These are phyloP conservation scores for Porites lutea DNA, from an alignment of 64 coral and sea anemone genomes.

Conservation along the genomic window DNA sequence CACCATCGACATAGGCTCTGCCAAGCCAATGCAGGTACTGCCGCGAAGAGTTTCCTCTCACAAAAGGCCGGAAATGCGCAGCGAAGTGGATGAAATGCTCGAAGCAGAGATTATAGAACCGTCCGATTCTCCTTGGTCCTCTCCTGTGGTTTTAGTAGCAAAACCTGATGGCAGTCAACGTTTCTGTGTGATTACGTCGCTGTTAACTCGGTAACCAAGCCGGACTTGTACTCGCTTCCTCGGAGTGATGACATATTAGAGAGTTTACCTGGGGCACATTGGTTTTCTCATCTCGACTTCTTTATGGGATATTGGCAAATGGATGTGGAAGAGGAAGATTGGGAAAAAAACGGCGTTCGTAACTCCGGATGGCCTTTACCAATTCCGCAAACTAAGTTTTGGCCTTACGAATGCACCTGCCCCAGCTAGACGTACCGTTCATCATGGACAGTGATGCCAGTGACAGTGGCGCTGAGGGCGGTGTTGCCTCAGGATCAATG, in stretches of 20 bases:
- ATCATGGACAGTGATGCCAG: constrained; percentile 76
- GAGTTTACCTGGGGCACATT: constrained; percentile 14
- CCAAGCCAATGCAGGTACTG: neutral
- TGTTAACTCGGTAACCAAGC: constrained; percentile 15
- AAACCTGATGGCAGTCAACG: constrained; percentile 23
- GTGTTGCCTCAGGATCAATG: constrained; percentile 66
- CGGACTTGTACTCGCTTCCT: neutral
- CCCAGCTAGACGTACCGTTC: constrained; percentile 53
- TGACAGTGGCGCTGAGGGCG: constrained; percentile 38
- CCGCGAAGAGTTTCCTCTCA: neutral
- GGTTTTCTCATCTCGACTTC: constrained; percentile 21
- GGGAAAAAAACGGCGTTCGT: constrained; percentile 34
- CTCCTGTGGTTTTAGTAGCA: constrained; percentile 28
- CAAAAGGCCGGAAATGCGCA: neutral
- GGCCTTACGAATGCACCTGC: constrained; percentile 32
- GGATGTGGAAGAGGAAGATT: neutral
- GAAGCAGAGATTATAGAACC: constrained; percentile 17
- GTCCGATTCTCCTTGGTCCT: constrained; percentile 21
- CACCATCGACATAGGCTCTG: neutral
- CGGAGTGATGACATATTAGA: constrained; percentile 46
- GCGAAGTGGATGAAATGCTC: neutral
- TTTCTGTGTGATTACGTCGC: constrained; percentile 5
- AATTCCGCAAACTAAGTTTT: constrained; percentile 22
- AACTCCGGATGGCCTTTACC: constrained; percentile 32
- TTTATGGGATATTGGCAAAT: constrained; percentile 22